Evolutionary conservation across 2,797 vertebrate species (phyloP), one percentile per base, ranked within the genome.

Genomic region (Esox masquinongy): DNA sequence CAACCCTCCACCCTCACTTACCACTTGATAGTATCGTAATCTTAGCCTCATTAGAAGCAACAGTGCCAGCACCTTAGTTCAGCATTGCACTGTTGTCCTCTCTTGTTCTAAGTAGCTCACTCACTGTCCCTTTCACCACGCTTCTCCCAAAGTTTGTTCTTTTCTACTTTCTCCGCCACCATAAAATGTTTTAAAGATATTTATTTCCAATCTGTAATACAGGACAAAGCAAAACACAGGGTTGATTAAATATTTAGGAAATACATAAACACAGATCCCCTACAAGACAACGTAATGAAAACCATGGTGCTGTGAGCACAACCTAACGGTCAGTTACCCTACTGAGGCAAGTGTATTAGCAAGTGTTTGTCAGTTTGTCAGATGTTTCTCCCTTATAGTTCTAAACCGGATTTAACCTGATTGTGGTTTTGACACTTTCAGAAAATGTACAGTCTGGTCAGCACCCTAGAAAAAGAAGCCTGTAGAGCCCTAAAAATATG

Each of bases 21-120:
- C 93, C 92, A 89, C 91, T 91, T 88, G 91, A 93, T 94, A 88
- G 91, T 90, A 94, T 94, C 91, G 84, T 79, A 88, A 89, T 91
- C 90, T 78, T 87, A 87, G 88, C 86, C 82, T 87, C 84, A 86
- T 91, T 88, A 83, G 78, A 90, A 89, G 88, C 74, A 75, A 85
- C 68, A 77, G 77, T 84, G 82, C 76, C 78, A 68, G 80, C 76
- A 50, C 14, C 70, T 3, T 26, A 43, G 70, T 22, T 69, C 56
- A 69, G 56, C 2, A 6, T 24, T 68, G 43, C 69, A 15, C 51
- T 64, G 34, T n/a, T 73, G 51, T 50, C 36, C 61, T 70, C 19
- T 68, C 8, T 51, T 19, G 70, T 59, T 80, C 61, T 66, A 69
- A 63, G 43, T 43, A n/a, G 26, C 39, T 67, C 26, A 49, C 22